A percentile compares a stretch with the other conserved stretches of the same genome.
Evolutionary conservation across 2,113 vertebrate species (phyloP).

Genomic region (Xiphias gladius): DNA sequence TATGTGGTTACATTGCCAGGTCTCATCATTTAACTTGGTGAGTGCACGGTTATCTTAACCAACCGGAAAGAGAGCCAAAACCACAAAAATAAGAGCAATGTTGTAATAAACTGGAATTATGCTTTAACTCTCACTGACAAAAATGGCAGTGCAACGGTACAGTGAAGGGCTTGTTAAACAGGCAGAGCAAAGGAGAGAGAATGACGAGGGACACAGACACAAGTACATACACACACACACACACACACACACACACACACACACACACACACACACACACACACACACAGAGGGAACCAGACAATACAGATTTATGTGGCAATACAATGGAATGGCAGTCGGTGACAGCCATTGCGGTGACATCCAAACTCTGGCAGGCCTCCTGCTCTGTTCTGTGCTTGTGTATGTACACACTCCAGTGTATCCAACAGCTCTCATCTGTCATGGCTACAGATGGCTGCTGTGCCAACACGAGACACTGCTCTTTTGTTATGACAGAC

Average conservation of each 20-base stretch:
- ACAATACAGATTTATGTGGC: constrained; percentile 67
- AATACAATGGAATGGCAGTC: constrained; percentile 56
- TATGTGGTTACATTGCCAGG: neutral
- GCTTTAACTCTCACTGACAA: constrained; percentile 25
- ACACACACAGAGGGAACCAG: constrained; percentile 21
- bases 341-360: constrained; percentile 70
- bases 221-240: neutral
- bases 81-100: neutral
- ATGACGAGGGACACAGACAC: constrained; percentile 8
- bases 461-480: constrained; percentile 47
- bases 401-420: constrained; percentile 54
- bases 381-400: constrained; percentile 50
- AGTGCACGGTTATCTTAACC: neutral
- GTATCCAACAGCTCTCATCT: constrained; percentile 70
- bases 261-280: neutral
- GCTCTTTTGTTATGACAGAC: constrained; percentile 69
- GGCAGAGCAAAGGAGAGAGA: constrained; percentile 23
- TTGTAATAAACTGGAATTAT: constrained; percentile 8
- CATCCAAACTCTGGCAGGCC: constrained; percentile 71
- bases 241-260: neutral
- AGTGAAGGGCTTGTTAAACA: constrained; percentile 2
- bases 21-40: neutral
- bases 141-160: neutral
- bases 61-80: neutral
- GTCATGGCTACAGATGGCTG: constrained; percentile 66